Percentiles rank a stretch among this genome's conserved stretches.
Evolutionary conservation across 2,888 invertebrate genomes (phyloP).

Genomic region (Pyrrhia umbra): DNA sequence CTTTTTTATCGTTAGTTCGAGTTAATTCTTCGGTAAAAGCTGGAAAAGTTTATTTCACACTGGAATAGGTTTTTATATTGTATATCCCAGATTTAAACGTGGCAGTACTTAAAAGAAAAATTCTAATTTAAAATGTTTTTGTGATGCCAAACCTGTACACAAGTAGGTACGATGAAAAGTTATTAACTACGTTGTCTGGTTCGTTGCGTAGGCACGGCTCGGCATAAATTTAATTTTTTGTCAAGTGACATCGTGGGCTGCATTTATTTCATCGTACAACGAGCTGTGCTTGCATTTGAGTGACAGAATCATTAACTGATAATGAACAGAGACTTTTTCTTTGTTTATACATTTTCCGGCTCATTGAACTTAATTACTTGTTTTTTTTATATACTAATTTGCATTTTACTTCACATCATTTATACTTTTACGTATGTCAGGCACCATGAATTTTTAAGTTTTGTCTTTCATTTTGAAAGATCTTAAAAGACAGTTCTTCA

Average conservation of each 20-base stretch:
- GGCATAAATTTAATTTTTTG: conserved; percentile 9
- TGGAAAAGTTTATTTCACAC: neutral
- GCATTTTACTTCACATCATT: no score
- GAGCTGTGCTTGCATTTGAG: conserved; percentile 1
- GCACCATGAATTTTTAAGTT: no score
- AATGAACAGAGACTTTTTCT: neutral
- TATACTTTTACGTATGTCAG: no score
- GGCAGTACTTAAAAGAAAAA: neutral
- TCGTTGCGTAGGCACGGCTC: conserved; percentile 16
- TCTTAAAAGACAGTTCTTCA: no score
- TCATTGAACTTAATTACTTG: no score
- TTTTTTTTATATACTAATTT: no score
- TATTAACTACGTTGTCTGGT: conserved; percentile 13
- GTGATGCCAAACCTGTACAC: neutral
- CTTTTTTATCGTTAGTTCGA: neutral
- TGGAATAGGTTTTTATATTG: neutral
- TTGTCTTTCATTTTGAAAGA: no score
- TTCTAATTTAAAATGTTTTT: conserved; percentile 4
- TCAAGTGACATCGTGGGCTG: conserved; percentile 5
- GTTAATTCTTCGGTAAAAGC: neutral
- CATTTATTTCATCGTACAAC: conserved; percentile 3
- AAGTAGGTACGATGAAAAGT: neutral
- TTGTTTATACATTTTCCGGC: neutral
- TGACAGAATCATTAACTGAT: neutral
- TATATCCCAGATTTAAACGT: neutral